Base-by-base conservation (phyloP, 1,140 invertebrate genomes). In the Caenorhabditis inopinata region DNA sequence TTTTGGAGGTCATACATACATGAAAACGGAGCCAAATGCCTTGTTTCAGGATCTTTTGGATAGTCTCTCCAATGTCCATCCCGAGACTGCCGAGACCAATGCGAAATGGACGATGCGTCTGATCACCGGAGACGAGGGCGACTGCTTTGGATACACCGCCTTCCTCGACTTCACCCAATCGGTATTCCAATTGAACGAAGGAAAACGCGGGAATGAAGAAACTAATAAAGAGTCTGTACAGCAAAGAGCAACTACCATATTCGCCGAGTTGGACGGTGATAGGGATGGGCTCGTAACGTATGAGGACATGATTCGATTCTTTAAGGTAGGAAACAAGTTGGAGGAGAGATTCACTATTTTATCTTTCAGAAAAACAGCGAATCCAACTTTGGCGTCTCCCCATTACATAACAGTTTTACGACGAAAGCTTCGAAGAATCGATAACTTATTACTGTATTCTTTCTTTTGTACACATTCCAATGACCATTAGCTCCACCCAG, bases 51-150 rank as follows among this genome's bases (percentile, higher is more conserved):
- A 86, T 53, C 76, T 86, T 27, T 53, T 86, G 2, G 86, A 82
- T 14, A 79, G 80, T 46, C 79, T 86, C 23, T 82, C 84, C 7
- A 53, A 42, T 21, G 47, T 86, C 14, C 76, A 83, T 32, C 74
- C 85, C 4, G 47, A 83, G 73, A 81, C 85, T 18, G 77, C 85
- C 0, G 77, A 82, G 77, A 49, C 79, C 12, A 81, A 86, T 38
- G 85, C 85, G n/a, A 80, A 83, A 42, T 86, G 86, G 86, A 86
- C 87, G 16, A 82, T 86, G 78, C 51, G 85, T 42, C 47, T 86
- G 46, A 86, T 86, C 47, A 85, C 74, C 62, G 81, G 80, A 29
- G 78, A 75, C 16, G 25, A 58, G 18, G 62, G 46, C 14, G 77
- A 76, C n/a, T 74, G 73, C 21, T 85, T 86, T 51, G 38, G 51